A percentile compares a stretch with the other conserved stretches of the same genome.
Conservation (phyloP, 2,113 vertebrate species). For the Equus quagga region DNA sequence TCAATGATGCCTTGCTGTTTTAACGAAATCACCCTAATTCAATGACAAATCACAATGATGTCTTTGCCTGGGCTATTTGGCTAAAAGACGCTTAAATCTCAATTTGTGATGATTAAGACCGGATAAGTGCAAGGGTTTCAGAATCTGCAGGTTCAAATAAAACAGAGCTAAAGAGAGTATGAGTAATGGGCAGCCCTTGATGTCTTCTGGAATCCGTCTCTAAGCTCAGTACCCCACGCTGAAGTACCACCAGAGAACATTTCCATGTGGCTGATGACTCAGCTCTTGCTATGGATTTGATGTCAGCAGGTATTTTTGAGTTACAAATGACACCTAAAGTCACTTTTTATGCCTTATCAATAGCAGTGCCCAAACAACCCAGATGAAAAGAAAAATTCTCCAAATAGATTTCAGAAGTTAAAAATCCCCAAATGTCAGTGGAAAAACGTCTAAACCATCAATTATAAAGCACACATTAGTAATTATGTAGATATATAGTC, state of each 20-base stretch:
- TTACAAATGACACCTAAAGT: constrained; percentile 43
- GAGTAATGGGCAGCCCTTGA: neutral
- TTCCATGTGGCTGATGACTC: neutral
- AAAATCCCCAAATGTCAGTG: neutral
- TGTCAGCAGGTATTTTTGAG: constrained; percentile 25
- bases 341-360: neutral
- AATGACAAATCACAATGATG: neutral
- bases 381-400: neutral
- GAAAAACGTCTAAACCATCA: constrained; percentile 23
- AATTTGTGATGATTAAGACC: neutral
- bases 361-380: neutral
- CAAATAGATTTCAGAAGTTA: neutral
- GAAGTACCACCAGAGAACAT: neutral
- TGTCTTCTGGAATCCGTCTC: neutral
- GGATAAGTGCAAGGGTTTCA: neutral
- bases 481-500: constrained; percentile 27
- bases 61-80: neutral
- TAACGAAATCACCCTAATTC: neutral
- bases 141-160: neutral
- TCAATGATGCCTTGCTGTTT: neutral
- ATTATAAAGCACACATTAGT: constrained; percentile 16
- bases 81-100: neutral
- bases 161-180: neutral
- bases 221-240: neutral
- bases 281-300: constrained; percentile 18